Evolutionary conservation across 1,140 invertebrate genomes (phyloP).

Genomic region (Diorhabda elongata): DNA sequence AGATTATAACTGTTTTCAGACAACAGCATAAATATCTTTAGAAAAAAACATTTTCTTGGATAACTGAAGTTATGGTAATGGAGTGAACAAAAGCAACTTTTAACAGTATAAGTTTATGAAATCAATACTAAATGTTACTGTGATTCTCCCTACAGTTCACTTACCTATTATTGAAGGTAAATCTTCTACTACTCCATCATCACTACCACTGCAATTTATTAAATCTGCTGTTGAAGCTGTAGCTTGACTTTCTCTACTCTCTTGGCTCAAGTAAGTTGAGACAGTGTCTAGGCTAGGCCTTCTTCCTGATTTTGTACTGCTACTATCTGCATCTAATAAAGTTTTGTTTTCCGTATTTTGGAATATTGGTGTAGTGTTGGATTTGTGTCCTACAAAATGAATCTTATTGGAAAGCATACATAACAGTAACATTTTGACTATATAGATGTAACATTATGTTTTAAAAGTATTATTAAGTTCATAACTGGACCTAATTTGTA

Average conservation of each 20-base stretch:
- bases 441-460: too few species aligned
- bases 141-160: constrained; percentile 17
- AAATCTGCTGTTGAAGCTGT: constrained; percentile 63
- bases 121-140: too few species aligned
- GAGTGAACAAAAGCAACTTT: too few species aligned
- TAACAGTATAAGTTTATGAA: too few species aligned
- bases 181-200: constrained; percentile 55
- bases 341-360: constrained; percentile 41
- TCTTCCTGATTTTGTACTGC: constrained; percentile 66
- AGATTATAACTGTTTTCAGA: too few species aligned
- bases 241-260: constrained; percentile 62
- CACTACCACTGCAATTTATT: constrained; percentile 67
- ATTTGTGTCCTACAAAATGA: constrained; percentile 35
- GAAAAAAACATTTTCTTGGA: too few species aligned
- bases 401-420: too few species aligned
- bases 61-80: too few species aligned
- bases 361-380: constrained; percentile 27
- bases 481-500: constrained; percentile 13
- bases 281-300: constrained; percentile 80
- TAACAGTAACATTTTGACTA: too few species aligned
- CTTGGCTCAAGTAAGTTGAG: constrained; percentile 82
- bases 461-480: too few species aligned
- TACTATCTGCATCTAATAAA: constrained; percentile 61
- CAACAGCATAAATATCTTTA: too few species aligned
- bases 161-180: constrained; percentile 51